Conservation (phyloP, 2,113 vertebrate genomes). For the Dipodomys spectabilis region DNA sequence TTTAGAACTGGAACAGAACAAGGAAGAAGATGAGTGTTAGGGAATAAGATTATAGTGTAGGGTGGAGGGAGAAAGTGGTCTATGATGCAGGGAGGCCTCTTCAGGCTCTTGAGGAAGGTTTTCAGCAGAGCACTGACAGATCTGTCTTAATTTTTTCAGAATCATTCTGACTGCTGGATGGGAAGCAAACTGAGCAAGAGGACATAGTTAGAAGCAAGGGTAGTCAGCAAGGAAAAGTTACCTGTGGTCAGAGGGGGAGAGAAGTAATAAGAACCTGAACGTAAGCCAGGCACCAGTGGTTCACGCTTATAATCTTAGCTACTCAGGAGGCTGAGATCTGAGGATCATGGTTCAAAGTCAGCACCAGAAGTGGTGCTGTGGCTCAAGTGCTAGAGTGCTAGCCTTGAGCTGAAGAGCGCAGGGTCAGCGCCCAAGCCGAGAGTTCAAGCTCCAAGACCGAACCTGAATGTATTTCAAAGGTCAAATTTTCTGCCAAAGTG, state of each 20-base stretch:
- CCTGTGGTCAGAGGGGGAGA: not conserved
- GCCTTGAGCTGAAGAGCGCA: too few relatives aligned
- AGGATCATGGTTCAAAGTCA: too few relatives aligned
- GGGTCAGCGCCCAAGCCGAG: too few relatives aligned
- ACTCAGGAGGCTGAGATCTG: too few relatives aligned
- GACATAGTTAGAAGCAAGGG: not conserved
- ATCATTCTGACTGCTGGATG: not conserved
- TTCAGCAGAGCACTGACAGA: conserved; percentile 1
- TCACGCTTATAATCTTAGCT: too few relatives aligned
- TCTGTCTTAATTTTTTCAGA: not conserved
- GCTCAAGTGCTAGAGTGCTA: too few relatives aligned
- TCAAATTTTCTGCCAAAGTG: not conserved
- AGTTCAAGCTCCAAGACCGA: not conserved
- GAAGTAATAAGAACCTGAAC: not conserved
- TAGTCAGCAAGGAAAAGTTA: not conserved
- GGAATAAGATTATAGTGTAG: not conserved
- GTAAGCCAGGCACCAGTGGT: too few relatives aligned
- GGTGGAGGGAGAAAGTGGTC: not conserved
- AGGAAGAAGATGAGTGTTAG: not conserved
- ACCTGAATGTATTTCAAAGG: not conserved
- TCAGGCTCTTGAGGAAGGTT: not conserved
- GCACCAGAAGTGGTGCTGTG: too few relatives aligned
- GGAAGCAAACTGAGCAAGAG: not conserved
- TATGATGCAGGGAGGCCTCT: not conserved
- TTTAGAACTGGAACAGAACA: not conserved